A percentile compares a stretch with the other conserved stretches of the same genome.
Evolutionary conservation across 1,140 invertebrate species (phyloP).

Genomic region (Papilio xuthus): DNA sequence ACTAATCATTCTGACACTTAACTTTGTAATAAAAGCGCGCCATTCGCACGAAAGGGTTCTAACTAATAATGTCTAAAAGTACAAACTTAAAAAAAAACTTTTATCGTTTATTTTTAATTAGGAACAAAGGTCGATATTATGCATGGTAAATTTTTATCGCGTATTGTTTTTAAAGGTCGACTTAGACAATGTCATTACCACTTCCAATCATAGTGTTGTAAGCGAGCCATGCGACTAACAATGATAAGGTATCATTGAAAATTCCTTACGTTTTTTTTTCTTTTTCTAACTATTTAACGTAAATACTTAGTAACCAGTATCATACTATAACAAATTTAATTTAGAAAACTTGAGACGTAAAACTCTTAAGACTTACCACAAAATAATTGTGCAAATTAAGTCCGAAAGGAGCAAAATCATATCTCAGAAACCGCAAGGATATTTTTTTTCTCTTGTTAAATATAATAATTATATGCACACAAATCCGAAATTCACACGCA

Average conservation of each 20-base stretch:
- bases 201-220: background rate
- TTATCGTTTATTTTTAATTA: no score
- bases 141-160: background rate
- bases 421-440: background rate
- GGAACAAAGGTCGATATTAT: no score
- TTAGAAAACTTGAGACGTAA: no score
- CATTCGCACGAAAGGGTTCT: no score
- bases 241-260: background rate
- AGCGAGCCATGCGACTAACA: background rate
- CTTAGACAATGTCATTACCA: constrained; percentile 6
- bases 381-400: background rate
- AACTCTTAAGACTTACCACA: background rate
- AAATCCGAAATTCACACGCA: background rate
- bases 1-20: no score
- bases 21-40: no score
- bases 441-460: background rate
- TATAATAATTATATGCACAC: background rate
- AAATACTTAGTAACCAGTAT: background rate
- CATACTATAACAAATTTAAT: no score
- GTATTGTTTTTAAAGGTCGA: constrained; percentile 1
- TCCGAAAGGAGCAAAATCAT: background rate
- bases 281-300: background rate
- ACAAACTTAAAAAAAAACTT: no score
- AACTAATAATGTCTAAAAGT: no score
- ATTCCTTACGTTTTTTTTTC: background rate